A percentile compares a stretch with the other conserved stretches of the same genome.
Conservation (phyloP, 2,888 invertebrate genomes). For the Pheosia gnoma region DNA sequence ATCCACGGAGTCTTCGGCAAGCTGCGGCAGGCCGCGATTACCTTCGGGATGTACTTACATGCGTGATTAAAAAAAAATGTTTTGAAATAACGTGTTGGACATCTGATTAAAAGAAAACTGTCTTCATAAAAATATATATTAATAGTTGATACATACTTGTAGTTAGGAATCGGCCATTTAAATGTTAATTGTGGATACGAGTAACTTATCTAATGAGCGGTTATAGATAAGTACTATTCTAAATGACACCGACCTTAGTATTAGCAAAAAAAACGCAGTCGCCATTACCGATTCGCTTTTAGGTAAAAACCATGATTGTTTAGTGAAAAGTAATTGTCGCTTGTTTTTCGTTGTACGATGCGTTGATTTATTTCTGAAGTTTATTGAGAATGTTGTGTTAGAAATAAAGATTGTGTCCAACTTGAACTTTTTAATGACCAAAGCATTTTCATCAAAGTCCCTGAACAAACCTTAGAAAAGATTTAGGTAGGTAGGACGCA, state of each 20-base stretch:
- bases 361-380: constrained; percentile 53
- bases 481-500: too few relatives aligned
- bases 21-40: too few relatives aligned
- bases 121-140: too few relatives aligned
- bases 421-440: not conserved
- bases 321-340: constrained; percentile 41
- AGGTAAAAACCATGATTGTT: constrained; percentile 31
- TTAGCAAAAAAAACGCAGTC: constrained; percentile 35
- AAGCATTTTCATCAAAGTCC: too few relatives aligned
- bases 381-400: constrained; percentile 68
- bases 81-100: too few relatives aligned
- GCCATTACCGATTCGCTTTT: constrained; percentile 24
- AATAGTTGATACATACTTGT: constrained; percentile 31
- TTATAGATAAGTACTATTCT: constrained; percentile 34
- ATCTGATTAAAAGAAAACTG: too few relatives aligned
- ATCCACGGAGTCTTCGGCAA: too few relatives aligned
- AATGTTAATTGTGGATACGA: constrained; percentile 51
- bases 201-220: constrained; percentile 52
- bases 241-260: constrained; percentile 50
- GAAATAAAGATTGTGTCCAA: constrained; percentile 71
- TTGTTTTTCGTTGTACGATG: constrained; percentile 50
- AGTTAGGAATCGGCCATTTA: constrained; percentile 45
- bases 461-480: too few relatives aligned
- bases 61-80: too few relatives aligned
- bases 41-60: too few relatives aligned